Conservation (phyloP, 2,797 vertebrate species). For the Syndactyla subalaris region DNA sequence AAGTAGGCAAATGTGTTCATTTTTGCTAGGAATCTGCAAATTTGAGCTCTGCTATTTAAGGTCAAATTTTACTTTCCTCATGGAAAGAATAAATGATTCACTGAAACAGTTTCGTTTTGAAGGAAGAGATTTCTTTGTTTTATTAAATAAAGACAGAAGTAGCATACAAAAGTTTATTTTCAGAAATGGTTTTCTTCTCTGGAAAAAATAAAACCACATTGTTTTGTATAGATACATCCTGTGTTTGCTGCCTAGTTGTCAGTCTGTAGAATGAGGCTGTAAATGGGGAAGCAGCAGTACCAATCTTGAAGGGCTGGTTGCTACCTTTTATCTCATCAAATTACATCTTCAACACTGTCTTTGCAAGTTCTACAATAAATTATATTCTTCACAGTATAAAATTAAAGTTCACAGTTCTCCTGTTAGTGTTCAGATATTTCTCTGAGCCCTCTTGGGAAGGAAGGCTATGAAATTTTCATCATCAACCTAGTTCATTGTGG, state of each 20-base stretch:
- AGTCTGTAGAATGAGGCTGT: not conserved
- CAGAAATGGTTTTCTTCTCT: not conserved
- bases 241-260: not conserved
- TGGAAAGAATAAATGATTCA: not conserved
- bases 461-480: not conserved
- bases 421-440: not conserved
- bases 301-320: not conserved
- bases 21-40: not conserved
- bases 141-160: not conserved
- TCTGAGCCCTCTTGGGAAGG: not conserved
- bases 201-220: accelerated
- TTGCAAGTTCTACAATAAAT: not conserved
- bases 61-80: not conserved
- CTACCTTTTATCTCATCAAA: not conserved
- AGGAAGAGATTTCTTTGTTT: not conserved
- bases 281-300: not conserved
- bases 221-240: not conserved
- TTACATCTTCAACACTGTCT: not conserved
- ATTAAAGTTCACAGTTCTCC: not conserved
- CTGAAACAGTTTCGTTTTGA: not conserved
- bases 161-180: not conserved
- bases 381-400: not conserved
- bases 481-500: not conserved
- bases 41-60: not conserved
- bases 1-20: not conserved